These are phyloP conservation scores for Noctua janthina DNA, from an alignment of 2,888 invertebrate genomes.

Conservation along the genomic window DNA sequence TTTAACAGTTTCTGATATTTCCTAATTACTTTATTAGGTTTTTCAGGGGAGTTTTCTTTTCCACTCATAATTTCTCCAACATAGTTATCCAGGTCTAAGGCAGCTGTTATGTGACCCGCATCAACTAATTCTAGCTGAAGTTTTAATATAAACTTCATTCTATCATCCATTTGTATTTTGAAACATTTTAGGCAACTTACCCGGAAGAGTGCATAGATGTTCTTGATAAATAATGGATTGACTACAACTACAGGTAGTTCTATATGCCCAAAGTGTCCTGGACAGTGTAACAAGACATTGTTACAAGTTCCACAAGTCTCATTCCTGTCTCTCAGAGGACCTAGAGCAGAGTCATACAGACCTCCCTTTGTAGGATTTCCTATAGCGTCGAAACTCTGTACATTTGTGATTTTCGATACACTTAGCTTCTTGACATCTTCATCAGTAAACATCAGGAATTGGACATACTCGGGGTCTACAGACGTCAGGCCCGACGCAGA, in stretches of 20 bases:
- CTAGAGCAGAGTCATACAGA: constrained; percentile 97
- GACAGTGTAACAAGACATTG: constrained; percentile 92
- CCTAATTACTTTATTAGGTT: constrained; percentile 84
- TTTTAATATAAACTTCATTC: constrained; percentile 90
- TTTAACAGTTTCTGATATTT: constrained; percentile 82
- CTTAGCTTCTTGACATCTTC: constrained; percentile 95
- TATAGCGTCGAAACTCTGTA: constrained; percentile 94
- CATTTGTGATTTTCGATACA: constrained; percentile 95
- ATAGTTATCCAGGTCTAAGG: constrained; percentile 91
- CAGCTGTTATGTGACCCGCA: constrained; percentile 93
- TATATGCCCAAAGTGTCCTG: constrained; percentile 99
- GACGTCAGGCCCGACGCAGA: constrained; percentile 77
- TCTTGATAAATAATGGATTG: constrained; percentile 96
- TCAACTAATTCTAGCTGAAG: constrained; percentile 93
- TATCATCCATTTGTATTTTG: constrained; percentile 91
- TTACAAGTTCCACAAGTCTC: constrained; percentile 96
- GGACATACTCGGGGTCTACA: constrained; percentile 85
- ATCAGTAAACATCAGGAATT: constrained; percentile 93
- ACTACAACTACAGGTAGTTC: constrained; percentile 96
- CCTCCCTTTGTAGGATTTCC: constrained; percentile 96
- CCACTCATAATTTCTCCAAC: constrained; percentile 80
- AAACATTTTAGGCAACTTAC: constrained; percentile 93
- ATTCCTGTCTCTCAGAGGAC: constrained; percentile 91
- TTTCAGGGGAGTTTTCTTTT: constrained; percentile 83
- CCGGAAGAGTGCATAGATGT: constrained; percentile 92